Base-by-base conservation (phyloP, 2,113 vertebrate genomes). In the Fukomys damarensis region DNA sequence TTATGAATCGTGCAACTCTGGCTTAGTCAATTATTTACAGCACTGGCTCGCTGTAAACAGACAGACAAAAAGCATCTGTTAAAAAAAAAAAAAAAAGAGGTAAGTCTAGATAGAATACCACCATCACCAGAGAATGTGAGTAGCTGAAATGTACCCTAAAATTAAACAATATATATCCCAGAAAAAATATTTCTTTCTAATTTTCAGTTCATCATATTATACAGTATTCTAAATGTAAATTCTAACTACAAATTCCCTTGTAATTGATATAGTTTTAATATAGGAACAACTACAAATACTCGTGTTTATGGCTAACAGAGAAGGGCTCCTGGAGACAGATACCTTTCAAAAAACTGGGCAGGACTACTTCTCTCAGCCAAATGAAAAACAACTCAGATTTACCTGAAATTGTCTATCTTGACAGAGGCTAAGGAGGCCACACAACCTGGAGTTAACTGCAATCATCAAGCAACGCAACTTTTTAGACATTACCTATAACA, bases 1-100 rank as follows among this genome's bases (percentile, higher is more conserved):
- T 49, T 66, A 77, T 10, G 19, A 46, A 32, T 17, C 46, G 7
- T 65, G 3, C 14, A 41, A 70, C 30, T 84, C 0, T 46, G 79
- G 52, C 32, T 65, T 82, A 76, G 5, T 82, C 72, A 95, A 41
- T 63, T 85, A 86, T 85, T 79, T 61, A 74, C 22, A 89, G 46
- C 7, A 56, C 0, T 86, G 59, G 56, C 43, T 86, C 82, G 20
- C n/a, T 77, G 24, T 65, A 74, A 74, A 26, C 70, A 74, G 43
- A 49, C 66, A 59, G 77, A 65, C 52, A 65, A 80, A 80, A 86
- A 58, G 52, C 58, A 79, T 38, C 3, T 59, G n/a, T 52, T 19
- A 91, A 74, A 82, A 92, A 92, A 49, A 93, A 46, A 24, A 91
- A 74, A 82, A 92, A 92, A 49, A 93, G 54, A 66, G 43, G 35